Evolutionary conservation across 2,797 vertebrate species (phyloP), one percentile per base, ranked within the genome.

Genomic region (Chlorospingus semifuscus): DNA sequence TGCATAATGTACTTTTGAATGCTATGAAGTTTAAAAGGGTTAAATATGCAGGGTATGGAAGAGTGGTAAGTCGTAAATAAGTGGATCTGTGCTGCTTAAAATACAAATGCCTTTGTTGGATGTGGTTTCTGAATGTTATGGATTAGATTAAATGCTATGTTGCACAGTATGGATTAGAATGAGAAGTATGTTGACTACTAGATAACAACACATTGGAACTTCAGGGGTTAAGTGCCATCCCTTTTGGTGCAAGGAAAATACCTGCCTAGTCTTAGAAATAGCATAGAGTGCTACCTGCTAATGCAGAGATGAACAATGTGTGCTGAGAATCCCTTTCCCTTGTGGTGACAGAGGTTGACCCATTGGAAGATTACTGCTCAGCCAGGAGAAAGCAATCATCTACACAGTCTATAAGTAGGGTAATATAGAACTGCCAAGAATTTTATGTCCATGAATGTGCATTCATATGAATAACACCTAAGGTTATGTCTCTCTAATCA

Each of bases 401-500:
- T 70, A 36, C 66, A 63, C 29, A 83, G 83, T 83, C 86, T 15
- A 8, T 86, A 84, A 85, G 75, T 30, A 70, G 82, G 83, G 79
- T 83, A 68, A 80, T 66, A 79, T 77, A 57, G 76, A 82, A 68
- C 55, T 95, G 90, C 83, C 81, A 90, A 83, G 78, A 80, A 91
- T 87, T 90, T 77, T 55, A 77, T 64, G 63, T 86, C 78, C 50
- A 46, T 82, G 68, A 77, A 93, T 96, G 78, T 94, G 81, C 61
- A 64, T 95, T 94, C 81, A 83, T 86, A 71, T 94, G 97, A 96
- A 89, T 44, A 96, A 66, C 34, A 94, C 96, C 95, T 87, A 84
- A 91, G 97, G 96, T 94, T 94, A 93, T 70, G 36, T 93, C 74
- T 97, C 90, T 92, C 69, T 92, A 76, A 66, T 53, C 60, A 79